phyloP scores from a whole-genome alignment of 2,888 invertebrate species.

The Crocallis elinguaria region DNA sequence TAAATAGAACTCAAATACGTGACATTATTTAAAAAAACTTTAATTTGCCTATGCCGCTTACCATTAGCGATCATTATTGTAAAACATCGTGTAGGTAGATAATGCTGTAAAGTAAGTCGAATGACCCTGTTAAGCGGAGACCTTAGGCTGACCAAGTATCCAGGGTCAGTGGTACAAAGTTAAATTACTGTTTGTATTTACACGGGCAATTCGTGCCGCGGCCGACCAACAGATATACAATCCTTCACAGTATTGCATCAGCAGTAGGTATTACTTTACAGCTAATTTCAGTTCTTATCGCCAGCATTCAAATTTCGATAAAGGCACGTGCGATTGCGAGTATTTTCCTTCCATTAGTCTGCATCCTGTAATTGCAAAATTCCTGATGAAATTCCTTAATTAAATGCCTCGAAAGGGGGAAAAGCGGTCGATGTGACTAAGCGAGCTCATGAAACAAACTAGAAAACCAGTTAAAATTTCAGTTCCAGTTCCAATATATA shows the following conservation, averaged over 20 bases:
- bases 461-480: neutral
- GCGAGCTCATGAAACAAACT: neutral
- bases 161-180: conserved; percentile 10
- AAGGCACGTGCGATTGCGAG: conserved; percentile 21
- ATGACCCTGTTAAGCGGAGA: neutral
- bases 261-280: conserved; percentile 30
- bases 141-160: neutral
- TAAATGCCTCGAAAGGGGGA: too few relatives aligned
- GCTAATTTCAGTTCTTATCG: conserved; percentile 29
- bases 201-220: conserved; percentile 30
- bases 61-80: too few relatives aligned
- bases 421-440: too few relatives aligned
- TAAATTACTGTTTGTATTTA: conserved; percentile 17
- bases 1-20: too few relatives aligned
- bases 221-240: conserved; percentile 37
- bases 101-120: too few relatives aligned
- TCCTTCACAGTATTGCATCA: conserved; percentile 56
- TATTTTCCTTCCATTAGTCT: conserved; percentile 13
- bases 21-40: too few relatives aligned
- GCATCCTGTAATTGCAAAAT: conserved; percentile 15
- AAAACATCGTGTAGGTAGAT: too few relatives aligned
- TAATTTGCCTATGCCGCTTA: too few relatives aligned
- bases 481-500: neutral
- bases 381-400: conserved; percentile 1
- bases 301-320: conserved; percentile 14